These are phyloP conservation scores for Nomada goodeniana DNA, from an alignment of 2,888 invertebrate genomes.

Conservation along the genomic window DNA sequence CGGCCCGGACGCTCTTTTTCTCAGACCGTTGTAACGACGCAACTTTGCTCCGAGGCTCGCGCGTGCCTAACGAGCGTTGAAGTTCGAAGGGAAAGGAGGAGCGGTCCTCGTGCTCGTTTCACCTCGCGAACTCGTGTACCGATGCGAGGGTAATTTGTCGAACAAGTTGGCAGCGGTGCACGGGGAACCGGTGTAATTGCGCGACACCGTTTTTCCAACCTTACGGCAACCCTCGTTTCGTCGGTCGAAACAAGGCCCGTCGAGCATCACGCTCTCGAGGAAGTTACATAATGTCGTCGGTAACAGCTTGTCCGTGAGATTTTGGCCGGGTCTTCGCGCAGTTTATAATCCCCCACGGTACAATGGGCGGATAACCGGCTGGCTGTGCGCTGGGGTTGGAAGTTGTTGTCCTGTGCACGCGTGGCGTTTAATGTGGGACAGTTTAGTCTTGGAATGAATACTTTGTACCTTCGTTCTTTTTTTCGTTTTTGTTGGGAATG, in stretches of 20 bases:
- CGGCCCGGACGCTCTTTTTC: conserved; percentile 29
- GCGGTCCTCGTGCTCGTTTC: conserved; percentile 53
- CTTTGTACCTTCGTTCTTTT: too few relatives aligned
- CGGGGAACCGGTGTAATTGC: conserved; percentile 54
- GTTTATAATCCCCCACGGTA: conserved; percentile 10
- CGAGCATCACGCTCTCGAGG: background rate
- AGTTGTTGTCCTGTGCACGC: background rate
- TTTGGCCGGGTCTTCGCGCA: background rate
- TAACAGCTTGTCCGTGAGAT: conserved; percentile 18
- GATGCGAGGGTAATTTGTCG: conserved; percentile 64
- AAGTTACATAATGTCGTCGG: conserved; percentile 3
- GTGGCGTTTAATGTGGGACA: too few relatives aligned
- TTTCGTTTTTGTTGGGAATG: background rate
- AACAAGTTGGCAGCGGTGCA: conserved; percentile 61
- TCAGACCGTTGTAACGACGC: conserved; percentile 65
- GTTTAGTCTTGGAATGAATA: too few relatives aligned
- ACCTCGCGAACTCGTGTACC: conserved; percentile 40
- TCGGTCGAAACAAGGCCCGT: background rate
- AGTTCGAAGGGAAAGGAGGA: conserved; percentile 52
- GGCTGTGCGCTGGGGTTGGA: too few relatives aligned
- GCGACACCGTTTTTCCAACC: conserved; percentile 53
- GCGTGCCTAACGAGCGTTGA: conserved; percentile 76
- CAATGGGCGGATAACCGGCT: background rate
- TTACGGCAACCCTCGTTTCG: conserved; percentile 1
- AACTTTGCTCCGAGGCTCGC: conserved; percentile 68